Evolutionary conservation across 92 coral and sea anemone genomes (phyloP).

Genomic region (Porites divaricata): DNA sequence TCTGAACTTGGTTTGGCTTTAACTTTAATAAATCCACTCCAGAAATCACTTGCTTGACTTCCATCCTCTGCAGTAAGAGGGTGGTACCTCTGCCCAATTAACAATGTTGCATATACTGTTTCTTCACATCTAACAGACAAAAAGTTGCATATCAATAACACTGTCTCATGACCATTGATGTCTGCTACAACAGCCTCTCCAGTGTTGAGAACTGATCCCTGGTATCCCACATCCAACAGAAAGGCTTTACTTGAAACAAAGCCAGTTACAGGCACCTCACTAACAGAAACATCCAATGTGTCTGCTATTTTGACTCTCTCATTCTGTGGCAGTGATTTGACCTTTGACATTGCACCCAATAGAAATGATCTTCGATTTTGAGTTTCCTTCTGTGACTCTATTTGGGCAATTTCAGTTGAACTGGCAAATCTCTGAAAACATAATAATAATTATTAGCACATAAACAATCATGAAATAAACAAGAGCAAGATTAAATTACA

Average conservation of each 20-base stretch:
- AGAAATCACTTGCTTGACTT: constrained; percentile 50
- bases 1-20: constrained; percentile 40
- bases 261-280: constrained; percentile 35
- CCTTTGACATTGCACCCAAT: too few relatives aligned
- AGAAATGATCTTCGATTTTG: too few relatives aligned
- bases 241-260: constrained; percentile 53
- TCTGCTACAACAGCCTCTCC: constrained; percentile 48
- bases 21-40: constrained; percentile 69
- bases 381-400: too few relatives aligned
- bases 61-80: constrained; percentile 20
- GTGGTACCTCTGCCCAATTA: constrained; percentile 13
- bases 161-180: constrained; percentile 34
- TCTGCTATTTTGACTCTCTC: constrained; percentile 15
- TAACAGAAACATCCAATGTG: constrained; percentile 37
- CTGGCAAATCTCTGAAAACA: constrained; percentile 5
- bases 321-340: too few relatives aligned
- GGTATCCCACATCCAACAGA: constrained; percentile 55
- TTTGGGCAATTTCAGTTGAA: too few relatives aligned
- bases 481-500: too few relatives aligned
- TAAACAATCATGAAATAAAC: too few relatives aligned
- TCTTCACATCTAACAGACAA: constrained; percentile 25
- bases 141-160: constrained; percentile 35
- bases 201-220: constrained; percentile 49
- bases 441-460: too few relatives aligned
- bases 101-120: constrained; percentile 18